Evolutionary conservation across 2,888 invertebrate species (phyloP).

Genomic region (Argyresthia goedartella): DNA sequence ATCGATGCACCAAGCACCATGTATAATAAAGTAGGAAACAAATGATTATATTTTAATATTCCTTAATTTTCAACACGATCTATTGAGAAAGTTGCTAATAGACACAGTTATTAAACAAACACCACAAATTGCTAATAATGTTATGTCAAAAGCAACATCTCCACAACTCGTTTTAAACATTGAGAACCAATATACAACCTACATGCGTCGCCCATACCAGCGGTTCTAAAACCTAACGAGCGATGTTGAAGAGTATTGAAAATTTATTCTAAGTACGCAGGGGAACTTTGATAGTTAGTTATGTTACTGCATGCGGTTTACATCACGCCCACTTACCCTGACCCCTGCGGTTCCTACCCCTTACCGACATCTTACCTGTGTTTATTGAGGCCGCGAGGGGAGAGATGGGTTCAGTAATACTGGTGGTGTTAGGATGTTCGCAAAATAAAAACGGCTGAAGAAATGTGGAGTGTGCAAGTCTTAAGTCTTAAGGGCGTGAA

Average conservation of each 20-base stretch:
- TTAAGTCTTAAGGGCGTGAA: slow-evolving; percentile 15
- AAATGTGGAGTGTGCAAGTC: slow-evolving; percentile 43
- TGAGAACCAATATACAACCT: no score
- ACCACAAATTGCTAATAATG: no score
- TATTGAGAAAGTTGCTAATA: no score
- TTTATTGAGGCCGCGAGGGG: slow-evolving; percentile 2
- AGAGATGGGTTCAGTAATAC: slow-evolving; percentile 19
- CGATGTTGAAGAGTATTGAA: slow-evolving; percentile 54
- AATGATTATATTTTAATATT: no score
- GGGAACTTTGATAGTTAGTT: slow-evolving; percentile 55
- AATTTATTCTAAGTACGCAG: slow-evolving; percentile 64
- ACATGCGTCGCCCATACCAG: no score
- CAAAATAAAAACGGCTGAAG: slow-evolving; percentile 39
- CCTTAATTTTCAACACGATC: no score
- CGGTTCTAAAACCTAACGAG: slow-evolving; percentile 56
- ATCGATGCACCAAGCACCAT: no score
- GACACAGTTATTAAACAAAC: no score
- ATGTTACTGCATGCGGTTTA: slow-evolving; percentile 39
- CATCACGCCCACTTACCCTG: background rate
- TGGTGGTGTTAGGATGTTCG: slow-evolving; percentile 27
- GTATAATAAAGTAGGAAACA: no score
- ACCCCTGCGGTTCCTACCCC: background rate
- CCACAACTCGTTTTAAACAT: no score
- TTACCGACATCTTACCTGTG: background rate
- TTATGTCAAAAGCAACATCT: no score